phyloP scores from a whole-genome alignment of 2,888 invertebrate species.

The Lepidonotus clava region DNA sequence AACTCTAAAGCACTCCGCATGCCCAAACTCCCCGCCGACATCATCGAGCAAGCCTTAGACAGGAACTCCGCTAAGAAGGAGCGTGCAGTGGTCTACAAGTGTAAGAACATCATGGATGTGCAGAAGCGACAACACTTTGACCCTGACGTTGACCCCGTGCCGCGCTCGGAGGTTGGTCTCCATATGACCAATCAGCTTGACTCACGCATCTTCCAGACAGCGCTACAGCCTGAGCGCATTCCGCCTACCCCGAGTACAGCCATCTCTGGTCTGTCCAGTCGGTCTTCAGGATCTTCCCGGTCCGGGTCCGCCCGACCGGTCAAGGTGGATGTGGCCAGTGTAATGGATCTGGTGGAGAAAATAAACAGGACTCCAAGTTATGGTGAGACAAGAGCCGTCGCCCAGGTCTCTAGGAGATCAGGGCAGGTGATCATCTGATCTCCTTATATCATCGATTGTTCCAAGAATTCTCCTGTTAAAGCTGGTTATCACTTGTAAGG shows the following conservation, averaged over 20 bases:
- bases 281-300: neutral
- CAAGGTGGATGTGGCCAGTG: conserved; percentile 29
- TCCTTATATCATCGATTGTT: no score
- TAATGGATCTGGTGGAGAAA: neutral
- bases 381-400: no score
- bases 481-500: no score
- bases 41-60: conserved; percentile 67
- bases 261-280: neutral
- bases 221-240: conserved; percentile 12
- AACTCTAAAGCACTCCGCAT: conserved; percentile 61
- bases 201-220: conserved; percentile 57
- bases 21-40: conserved; percentile 72
- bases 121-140: conserved; percentile 73
- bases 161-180: conserved; percentile 70
- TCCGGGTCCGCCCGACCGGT: neutral
- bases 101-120: conserved; percentile 75
- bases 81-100: conserved; percentile 76
- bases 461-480: no score
- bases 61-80: conserved; percentile 44
- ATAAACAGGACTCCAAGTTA: neutral
- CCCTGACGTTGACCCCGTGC: conserved; percentile 66
- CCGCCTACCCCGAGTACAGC: conserved; percentile 23
- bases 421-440: no score
- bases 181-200: conserved; percentile 64
- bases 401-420: no score